A percentile compares a stretch with the other conserved stretches of the same genome.
Evolutionary conservation across 2,888 invertebrate genomes (phyloP).

Genomic region (Beris chalybata): DNA sequence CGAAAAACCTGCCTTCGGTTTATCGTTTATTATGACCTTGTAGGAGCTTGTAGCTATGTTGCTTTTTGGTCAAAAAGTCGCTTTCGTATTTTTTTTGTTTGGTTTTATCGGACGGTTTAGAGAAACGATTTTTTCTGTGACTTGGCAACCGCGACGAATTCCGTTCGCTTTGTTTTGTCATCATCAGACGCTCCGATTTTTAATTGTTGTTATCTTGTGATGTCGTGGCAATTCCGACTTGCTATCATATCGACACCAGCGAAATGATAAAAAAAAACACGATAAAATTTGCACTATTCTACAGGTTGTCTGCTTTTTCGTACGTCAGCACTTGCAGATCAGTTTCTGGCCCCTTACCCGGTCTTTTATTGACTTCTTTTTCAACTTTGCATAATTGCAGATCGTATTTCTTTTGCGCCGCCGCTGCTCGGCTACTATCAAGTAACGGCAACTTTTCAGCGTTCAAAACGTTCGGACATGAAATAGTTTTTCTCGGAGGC

Average conservation of each 20-base stretch:
- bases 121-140: neutral
- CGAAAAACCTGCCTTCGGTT: constrained; percentile 1
- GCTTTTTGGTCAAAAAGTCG: constrained; percentile 16
- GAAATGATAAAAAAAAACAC: too few relatives aligned
- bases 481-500: too few relatives aligned
- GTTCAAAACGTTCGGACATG: too few relatives aligned
- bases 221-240: constrained; percentile 10
- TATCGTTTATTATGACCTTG: constrained; percentile 15
- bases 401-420: too few relatives aligned
- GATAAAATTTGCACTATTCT: too few relatives aligned
- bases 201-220: constrained; percentile 9
- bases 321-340: too few relatives aligned
- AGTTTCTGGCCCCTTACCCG: too few relatives aligned
- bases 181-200: constrained; percentile 7
- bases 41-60: constrained; percentile 6
- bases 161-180: neutral
- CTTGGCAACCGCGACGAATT: constrained; percentile 17
- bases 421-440: too few relatives aligned
- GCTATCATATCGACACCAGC: neutral
- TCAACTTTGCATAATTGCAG: too few relatives aligned
- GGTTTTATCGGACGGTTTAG: constrained; percentile 3
- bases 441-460: too few relatives aligned
- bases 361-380: too few relatives aligned
- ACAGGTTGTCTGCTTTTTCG: too few relatives aligned
- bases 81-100: constrained; percentile 10